Base-by-base conservation (phyloP, 2,797 vertebrate species). In the Gastrophryne carolinensis region DNA sequence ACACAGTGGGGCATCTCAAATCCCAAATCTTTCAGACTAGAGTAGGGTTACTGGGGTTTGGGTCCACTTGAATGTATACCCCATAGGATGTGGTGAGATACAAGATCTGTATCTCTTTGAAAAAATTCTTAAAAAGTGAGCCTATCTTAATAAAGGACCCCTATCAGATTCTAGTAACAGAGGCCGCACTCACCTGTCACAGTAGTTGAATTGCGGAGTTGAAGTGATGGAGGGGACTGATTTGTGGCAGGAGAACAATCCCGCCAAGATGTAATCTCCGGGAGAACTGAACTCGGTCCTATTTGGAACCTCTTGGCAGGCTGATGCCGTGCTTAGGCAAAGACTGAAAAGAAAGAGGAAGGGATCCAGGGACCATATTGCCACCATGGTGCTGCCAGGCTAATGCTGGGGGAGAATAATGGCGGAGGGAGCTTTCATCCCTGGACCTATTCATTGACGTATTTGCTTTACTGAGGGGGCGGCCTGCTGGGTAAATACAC, bases 171-270 rank as follows among this genome's bases (percentile, higher is more conserved):
- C 34, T 12, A 35, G 8, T 35, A 9, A 9, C 34, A 8, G 34
- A 5, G 39, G 39, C 15, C 17, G 15, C 39, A 27, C 80, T 82
- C 64, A 87, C 84, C 82, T 81, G 67, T 81, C 80, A 37, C 84
- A 85, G 4, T 50, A 37, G 23, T 81, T 77, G 32, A 83, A 71
- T 5, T 35, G 68, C 1, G 81, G 83, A 24, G 11, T 75, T 13
- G 3, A 19, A 35, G 41, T 77, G 7, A 9, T 17, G 15, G 13
- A 39, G 1, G 3, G 8, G 19, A 1, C 24, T 3, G 61, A 49
- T 9, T 3, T 2, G 10, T 85, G 84, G 12, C 83, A 67, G 1
- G 75, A 6, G 44, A 86, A 87, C 15, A 86, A 19, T 11, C 84
- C 85, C 0, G 54, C 81, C 0, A 85, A 30, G 3, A 82, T 71